Evolutionary conservation across 2,888 invertebrate genomes (phyloP), one percentile per base, ranked within the genome.

Genomic region (Brassicogethes aeneus): DNA sequence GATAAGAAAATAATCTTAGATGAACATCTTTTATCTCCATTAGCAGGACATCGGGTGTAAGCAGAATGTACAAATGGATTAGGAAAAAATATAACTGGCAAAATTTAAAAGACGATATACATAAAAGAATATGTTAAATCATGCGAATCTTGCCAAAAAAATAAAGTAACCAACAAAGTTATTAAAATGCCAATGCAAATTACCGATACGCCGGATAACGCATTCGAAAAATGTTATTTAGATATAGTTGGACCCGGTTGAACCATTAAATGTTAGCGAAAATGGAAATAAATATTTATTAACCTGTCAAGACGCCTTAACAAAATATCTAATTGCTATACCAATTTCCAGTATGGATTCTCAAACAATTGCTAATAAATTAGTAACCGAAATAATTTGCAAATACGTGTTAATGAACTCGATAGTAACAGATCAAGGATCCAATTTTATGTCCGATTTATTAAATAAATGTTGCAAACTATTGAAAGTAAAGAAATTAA

Each of bases 181-280:
- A 44, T 37, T 12, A 45, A 46, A 32, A 41, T 41, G 36, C 58
- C 60, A 1, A 44, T 61, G 51, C 47, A 50, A 42, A 50, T 54
- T 10, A 57, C 56, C 1, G 48, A 44, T 1, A 53, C 56, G 2
- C 45, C 52, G 1, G 30, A 35, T 3, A 41, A 43, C 37, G 46
- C 57, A 2, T 55, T 56, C 15, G 53, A 57, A 43, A 41, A 48
- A 42, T 39, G 56, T 3, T 45, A 48, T 3, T 7, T 59, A 23
- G 58, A 60, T 17, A 48, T 58, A 8, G 57, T 60, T 29, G 57
- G 55, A 7, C 59, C 56, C n/a, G n/a, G n/a, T n/a, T 23, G 57
- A 54, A 7, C 59, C 56, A 2, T 37, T 60, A 31, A 45, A 52
- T 0, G 16, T 45, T 17, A 50, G 54, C 0, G 36, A 43, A 30